Evolutionary conservation across 92 coral and sea anemone genomes (phyloP).

Genomic region (Anthopleura xanthogrammica): DNA sequence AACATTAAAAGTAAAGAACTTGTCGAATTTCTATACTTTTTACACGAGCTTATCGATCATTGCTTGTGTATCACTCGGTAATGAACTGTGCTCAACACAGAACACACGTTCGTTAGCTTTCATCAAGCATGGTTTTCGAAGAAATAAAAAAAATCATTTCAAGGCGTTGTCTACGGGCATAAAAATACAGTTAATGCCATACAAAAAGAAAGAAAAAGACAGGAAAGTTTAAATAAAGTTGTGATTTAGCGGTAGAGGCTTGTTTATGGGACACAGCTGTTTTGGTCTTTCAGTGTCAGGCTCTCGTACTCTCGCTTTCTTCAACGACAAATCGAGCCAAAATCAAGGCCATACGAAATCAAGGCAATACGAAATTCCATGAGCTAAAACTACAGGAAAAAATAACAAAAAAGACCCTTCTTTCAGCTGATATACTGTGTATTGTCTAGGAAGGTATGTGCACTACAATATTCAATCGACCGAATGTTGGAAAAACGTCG

Average conservation of each 20-base stretch:
- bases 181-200: neutral
- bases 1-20: neutral
- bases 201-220: neutral
- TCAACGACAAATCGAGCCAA: neutral
- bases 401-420: neutral
- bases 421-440: neutral
- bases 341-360: neutral
- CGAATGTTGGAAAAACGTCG: constrained; percentile 8
- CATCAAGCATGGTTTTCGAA: neutral
- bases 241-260: neutral
- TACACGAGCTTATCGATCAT: neutral
- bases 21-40: neutral
- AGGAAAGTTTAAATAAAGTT: neutral
- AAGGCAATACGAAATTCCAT: neutral
- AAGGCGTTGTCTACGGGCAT: neutral
- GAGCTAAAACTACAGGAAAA: neutral
- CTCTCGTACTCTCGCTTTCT: neutral
- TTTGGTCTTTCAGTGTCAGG: neutral
- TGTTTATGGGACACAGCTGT: neutral
- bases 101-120: neutral
- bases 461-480: constrained; percentile 3
- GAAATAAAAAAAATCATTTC: neutral
- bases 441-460: neutral
- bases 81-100: neutral
- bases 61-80: neutral